Percentiles rank a stretch among this genome's conserved stretches.
phyloP scores from a whole-genome alignment of 2,113 vertebrate species.

The Hyla sarda region DNA sequence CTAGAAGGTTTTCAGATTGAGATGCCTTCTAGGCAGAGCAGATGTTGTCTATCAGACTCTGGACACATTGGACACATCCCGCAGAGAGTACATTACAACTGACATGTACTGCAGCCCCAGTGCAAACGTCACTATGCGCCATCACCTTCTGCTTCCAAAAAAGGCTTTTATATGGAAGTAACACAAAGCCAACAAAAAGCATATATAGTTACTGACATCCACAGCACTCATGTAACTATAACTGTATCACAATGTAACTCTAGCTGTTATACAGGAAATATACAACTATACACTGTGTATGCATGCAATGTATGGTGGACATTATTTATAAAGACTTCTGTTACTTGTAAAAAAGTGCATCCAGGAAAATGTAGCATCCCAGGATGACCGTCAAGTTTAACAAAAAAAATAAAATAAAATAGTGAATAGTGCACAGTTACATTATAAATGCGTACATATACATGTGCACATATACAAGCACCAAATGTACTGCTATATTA shows the following conservation, averaged over 20 bases:
- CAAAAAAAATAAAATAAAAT: too few relatives aligned
- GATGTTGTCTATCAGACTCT: constrained; percentile 44
- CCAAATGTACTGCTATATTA: too few relatives aligned
- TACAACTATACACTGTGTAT: not conserved
- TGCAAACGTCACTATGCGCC: not conserved
- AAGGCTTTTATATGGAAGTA: constrained; percentile 5
- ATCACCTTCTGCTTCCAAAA: constrained; percentile 27
- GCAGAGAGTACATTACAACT: not conserved
- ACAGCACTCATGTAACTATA: not conserved
- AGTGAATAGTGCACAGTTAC: too few relatives aligned
- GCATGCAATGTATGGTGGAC: too few relatives aligned
- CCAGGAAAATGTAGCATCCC: not conserved
- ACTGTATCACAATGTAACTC: too few relatives aligned
- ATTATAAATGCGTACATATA: too few relatives aligned
- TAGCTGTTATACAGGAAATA: too few relatives aligned
- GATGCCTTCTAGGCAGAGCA: not conserved
- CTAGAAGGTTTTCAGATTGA: not conserved
- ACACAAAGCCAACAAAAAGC: not conserved
- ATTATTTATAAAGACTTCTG: not conserved
- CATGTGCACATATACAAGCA: too few relatives aligned
- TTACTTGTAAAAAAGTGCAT: not conserved
- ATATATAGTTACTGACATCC: not conserved
- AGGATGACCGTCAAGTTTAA: not conserved
- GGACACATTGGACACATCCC: constrained; percentile 43
- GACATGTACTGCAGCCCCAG: not conserved